Base-by-base conservation (phyloP, 2,888 invertebrate species). In the Plebejus anna region DNA sequence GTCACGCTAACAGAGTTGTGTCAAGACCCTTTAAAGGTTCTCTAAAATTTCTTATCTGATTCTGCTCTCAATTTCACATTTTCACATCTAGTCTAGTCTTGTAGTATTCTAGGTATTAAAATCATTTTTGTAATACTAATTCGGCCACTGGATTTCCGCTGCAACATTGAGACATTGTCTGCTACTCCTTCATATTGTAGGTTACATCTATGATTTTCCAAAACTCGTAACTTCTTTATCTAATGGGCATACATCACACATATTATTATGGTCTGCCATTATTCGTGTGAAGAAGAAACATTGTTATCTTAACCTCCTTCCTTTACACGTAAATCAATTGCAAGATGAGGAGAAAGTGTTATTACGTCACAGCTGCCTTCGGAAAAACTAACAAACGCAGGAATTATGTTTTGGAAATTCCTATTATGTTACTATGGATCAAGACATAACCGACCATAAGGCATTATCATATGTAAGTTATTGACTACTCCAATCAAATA, bases 261-360 rank as follows among this genome's bases (percentile, higher is more conserved):
- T 73, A 72, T 47, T 72, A 42, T 42, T 73, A 73, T 55, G 73
- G 55, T 51, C 73, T 55, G 55, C 55, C 51, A 73, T 73, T 73
- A 73, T 73, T 73, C 32, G 73, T 73, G 32, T 73, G 55, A 73
- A 73, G 55, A 78, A 76, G 78, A 77, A 85, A 89, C 86, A 86
- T 86, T 92, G 91, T 92, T 92, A 87, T 92, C 86, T 88, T 93
- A 92, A 92, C 91, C 92, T 92, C 90, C 89, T 89, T 91, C 87
- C 86, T 86, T 84, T 86, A 83, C 84, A 84, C 85, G 84, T 75
- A 78, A 87, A 90, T 89, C 87, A 87, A 87, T 87, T 87, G 86
- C 87, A 87, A 88, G 88, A 86, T 85, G 85, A 90, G 89, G 90
- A 90, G 91, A 91, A 91, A 90, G 90, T 76, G 55, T 13, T 73